Evolutionary conservation across 1,140 invertebrate species (phyloP), one percentile per base, ranked within the genome.

Genomic region (Drosophila gunungcola): DNA sequence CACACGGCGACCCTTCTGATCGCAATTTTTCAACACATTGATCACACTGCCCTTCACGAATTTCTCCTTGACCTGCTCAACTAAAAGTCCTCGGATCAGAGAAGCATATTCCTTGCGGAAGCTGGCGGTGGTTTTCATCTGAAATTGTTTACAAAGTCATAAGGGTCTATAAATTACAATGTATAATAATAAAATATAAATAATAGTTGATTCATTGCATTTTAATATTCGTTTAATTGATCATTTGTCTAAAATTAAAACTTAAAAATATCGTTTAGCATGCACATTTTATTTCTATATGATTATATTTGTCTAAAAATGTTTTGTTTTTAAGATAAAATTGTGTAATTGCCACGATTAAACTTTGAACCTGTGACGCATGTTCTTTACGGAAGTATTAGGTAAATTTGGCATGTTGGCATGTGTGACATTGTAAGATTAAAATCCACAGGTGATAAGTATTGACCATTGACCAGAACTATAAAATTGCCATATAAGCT

Each of bases 301-400:
- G 0, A 32, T 6, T 2, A 32, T 6, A 32, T 7, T 6, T 6
- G 7, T 6, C 6, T 32, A 7, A 32, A 5, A 32, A 32, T 32
- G 29, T 32, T 32, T 32, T 32, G 29, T 7, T 32, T 32, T 32
- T 32, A 7, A 32, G 7, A n/a, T 38, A 38, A 48, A 52, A 46
- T 38, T 39, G 27, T 32, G 13, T 21, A 39, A 32, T 45, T 29
- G 16, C 92, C 0, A 96, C 95, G 76, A 95, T 85, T 21, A 96
- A 78, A 42, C 95, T 94, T 21, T 94, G 92, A 9, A 97, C 73
- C 1, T 95, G 74, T 4, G 93, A 77, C 0, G 94, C 94, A 79
- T 97, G 93, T 65, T 96, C 96, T 4, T 94, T 93, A 82, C 95
- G 96, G 85, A 97, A 97, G 36, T 95, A 94, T 1, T 95, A 95